phyloP scores from a whole-genome alignment of 2,797 vertebrate genomes.

The Hybognathus amarus region DNA sequence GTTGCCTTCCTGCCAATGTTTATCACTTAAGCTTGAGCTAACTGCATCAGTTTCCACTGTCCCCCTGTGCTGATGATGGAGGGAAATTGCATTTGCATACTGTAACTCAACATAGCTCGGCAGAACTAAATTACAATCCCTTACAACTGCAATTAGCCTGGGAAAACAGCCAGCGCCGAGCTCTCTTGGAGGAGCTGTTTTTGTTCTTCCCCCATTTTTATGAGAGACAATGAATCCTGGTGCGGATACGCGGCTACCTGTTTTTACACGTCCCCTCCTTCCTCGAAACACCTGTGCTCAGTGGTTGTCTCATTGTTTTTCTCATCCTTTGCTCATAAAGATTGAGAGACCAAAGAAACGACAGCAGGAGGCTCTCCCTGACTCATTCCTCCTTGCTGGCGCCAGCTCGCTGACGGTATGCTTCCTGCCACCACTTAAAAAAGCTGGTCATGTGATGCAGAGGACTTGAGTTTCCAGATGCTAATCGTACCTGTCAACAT shows the following conservation, averaged over 20 bases:
- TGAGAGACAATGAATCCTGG: conserved; percentile 73
- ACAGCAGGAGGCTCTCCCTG: conserved; percentile 80
- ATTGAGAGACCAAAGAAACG: conserved; percentile 77
- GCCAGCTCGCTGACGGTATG: conserved; percentile 80
- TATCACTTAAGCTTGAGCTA: background rate
- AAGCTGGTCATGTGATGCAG: conserved; percentile 75
- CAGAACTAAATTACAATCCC: conserved; percentile 72
- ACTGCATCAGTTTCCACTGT: conserved; percentile 1
- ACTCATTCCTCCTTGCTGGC: conserved; percentile 86
- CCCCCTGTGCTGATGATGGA: conserved; percentile 25
- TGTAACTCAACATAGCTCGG: conserved; percentile 62
- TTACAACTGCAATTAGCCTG: conserved; percentile 72
- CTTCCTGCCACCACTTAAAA: conserved; percentile 79
- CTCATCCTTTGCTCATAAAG: conserved; percentile 75
- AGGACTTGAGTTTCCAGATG: conserved; percentile 76
- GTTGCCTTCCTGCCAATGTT: conserved; percentile 5
- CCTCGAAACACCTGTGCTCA: conserved; percentile 75
- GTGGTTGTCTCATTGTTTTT: conserved; percentile 78
- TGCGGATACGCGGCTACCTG: conserved; percentile 75
- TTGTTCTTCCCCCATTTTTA: conserved; percentile 63
- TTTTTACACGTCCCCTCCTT: conserved; percentile 82
- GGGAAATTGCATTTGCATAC: conserved; percentile 44
- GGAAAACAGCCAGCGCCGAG: conserved; percentile 71
- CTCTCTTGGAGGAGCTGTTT: conserved; percentile 68
- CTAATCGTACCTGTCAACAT: conserved; percentile 76